Evolutionary conservation across 2,797 vertebrate species (phyloP), one percentile per base, ranked within the genome.

Genomic region (Mus caroli): DNA sequence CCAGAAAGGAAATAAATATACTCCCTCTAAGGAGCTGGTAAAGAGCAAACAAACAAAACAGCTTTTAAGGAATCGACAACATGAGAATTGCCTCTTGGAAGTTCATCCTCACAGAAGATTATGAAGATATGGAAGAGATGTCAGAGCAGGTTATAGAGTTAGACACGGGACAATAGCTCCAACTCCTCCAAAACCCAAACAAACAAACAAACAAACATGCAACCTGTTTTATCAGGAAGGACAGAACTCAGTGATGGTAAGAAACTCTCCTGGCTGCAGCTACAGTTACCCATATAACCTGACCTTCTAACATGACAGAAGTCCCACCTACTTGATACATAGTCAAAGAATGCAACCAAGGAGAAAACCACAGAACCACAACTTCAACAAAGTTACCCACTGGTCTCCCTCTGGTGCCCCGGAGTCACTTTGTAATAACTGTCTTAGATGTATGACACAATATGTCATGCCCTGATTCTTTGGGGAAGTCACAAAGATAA

Each of bases 321-420:
- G 93, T 75, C 43, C 85, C 86, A 37, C 83, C 64, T 19, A 60
- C 91, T 43, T 94, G 69, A 73, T 60, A 31, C 82, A 91, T 2
- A 86, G 82, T 94, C 91, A 82, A 89, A 92, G 52, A 95, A 69
- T 13, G 94, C 95, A 86, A 46, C 15, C 91, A 94, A 92, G 90
- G 73, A 94, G 91, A 97, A 97, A 97, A 96, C 95, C 97, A 96
- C 96, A 90, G 1, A 34, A 89, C 96, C 93, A n/a, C 90, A 97
- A 82, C 56, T 50, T 95, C 9, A 31, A 54, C 88, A 76, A 88
- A 93, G 52, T 77, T 69, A 62, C 86, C 91, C 91, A 69, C 75
- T 46, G 31, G 77, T 69, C 56, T 85, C 3, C 28, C 94, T 82
- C 93, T 69, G 37, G 26, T 88, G 82, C 82, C 77, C 88, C 76